Percentiles rank a stretch among this genome's conserved stretches.
Evolutionary conservation across 2,888 invertebrate genomes (phyloP).

Genomic region (Mythimna ferrago): DNA sequence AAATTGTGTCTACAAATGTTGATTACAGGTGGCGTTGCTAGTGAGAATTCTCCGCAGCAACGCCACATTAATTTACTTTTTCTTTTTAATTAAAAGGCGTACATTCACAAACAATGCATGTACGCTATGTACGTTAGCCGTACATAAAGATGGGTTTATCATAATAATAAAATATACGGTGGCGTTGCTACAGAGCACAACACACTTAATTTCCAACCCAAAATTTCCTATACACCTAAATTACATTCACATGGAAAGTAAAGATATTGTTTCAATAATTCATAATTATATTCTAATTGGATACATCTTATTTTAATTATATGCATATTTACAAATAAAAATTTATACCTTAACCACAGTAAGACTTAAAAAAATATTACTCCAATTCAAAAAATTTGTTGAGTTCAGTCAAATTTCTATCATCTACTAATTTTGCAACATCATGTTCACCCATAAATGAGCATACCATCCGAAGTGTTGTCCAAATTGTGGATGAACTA

Average conservation of each 20-base stretch:
- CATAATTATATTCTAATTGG: conserved; percentile 4
- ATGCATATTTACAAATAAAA: conserved; percentile 47
- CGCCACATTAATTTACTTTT: too few species aligned
- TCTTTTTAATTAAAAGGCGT: too few species aligned
- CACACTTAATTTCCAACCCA: conserved; percentile 14
- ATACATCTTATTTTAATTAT: conserved; percentile 23
- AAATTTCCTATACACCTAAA: conserved; percentile 11
- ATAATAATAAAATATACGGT: too few species aligned
- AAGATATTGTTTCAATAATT: neutral
- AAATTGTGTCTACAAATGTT: too few species aligned
- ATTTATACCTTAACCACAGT: conserved; percentile 21
- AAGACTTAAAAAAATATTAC: conserved; percentile 40
- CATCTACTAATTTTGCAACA: conserved; percentile 91
- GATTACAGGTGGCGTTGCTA: too few species aligned
- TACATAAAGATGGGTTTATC: too few species aligned
- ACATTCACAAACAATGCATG: too few species aligned
- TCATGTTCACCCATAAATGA: conserved; percentile 94
- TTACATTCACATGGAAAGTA: conserved; percentile 23
- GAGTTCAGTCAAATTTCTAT: conserved; percentile 91
- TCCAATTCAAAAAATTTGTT: conserved; percentile 89
- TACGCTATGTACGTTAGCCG: too few species aligned
- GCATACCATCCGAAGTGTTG: conserved; percentile 96
- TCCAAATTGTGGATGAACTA: conserved; percentile 98
- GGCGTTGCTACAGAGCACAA: too few species aligned
- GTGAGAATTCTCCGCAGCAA: too few species aligned